Conservation (phyloP, 2,113 vertebrate genomes). For the Crocuta crocuta region DNA sequence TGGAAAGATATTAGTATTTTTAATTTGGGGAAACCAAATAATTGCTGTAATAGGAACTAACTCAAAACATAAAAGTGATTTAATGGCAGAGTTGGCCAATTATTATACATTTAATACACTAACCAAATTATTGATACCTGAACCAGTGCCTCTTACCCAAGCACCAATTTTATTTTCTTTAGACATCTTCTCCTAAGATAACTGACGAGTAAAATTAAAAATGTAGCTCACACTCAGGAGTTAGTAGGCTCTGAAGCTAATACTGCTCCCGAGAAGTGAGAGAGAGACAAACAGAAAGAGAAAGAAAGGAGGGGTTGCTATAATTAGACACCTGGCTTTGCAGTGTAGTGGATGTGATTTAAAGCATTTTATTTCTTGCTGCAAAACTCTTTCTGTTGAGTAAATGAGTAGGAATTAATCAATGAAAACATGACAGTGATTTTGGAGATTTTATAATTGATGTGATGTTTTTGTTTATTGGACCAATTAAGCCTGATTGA, state of each 20-base stretch:
- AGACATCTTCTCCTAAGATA: not conserved
- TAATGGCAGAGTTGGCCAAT: not conserved
- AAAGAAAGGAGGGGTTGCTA: not conserved
- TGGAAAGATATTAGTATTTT: not conserved
- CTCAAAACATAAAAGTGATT: not conserved
- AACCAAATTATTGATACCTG: not conserved
- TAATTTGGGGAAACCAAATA: not conserved
- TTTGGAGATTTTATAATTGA: constrained; percentile 61
- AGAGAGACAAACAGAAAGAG: not conserved
- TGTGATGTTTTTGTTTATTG: constrained; percentile 75
- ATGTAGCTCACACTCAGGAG: not conserved
- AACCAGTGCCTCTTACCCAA: not conserved
- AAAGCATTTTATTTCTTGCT: constrained; percentile 61
- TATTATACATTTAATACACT: constrained; percentile 20
- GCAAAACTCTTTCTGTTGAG: constrained; percentile 61
- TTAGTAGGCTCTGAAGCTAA: constrained; percentile 27
- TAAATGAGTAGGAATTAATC: constrained; percentile 73
- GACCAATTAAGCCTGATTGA: constrained; percentile 67
- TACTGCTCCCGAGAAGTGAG: not conserved
- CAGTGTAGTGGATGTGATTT: not conserved
- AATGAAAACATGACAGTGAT: constrained; percentile 73
- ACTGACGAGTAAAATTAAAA: not conserved
- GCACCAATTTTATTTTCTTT: constrained; percentile 40
- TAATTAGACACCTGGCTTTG: constrained; percentile 61
- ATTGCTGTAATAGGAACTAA: not conserved